Evolutionary conservation across 1,140 invertebrate species (phyloP).

Genomic region (Tenebrio molitor): DNA sequence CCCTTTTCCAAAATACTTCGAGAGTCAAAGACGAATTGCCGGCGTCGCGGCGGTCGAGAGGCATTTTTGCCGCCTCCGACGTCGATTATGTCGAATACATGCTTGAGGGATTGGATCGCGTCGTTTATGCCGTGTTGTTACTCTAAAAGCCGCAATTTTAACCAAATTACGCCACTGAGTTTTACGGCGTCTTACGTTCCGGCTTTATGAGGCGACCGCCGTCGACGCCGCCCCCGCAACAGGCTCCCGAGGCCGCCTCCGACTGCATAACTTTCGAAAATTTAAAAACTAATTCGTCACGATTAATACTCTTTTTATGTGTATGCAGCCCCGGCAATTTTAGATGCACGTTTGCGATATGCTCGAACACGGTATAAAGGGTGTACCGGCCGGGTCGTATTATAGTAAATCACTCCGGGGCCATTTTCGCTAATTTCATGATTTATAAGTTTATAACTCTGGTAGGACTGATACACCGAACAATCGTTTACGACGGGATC

Average conservation of each 20-base stretch:
- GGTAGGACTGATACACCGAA: background rate
- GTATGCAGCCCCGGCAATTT: constrained; percentile 13
- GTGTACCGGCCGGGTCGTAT: background rate
- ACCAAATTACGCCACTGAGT: constrained; percentile 45
- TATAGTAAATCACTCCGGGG: constrained; percentile 18
- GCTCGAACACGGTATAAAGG: constrained; percentile 22
- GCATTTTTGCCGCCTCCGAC: constrained; percentile 41
- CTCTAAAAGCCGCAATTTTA: constrained; percentile 50
- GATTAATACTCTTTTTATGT: constrained; percentile 37
- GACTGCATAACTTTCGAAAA: background rate
- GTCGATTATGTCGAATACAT: constrained; percentile 18
- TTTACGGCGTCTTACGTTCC: constrained; percentile 2
- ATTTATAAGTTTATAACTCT: constrained; percentile 18
- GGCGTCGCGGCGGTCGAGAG: constrained; percentile 25
- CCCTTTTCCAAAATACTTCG: constrained; percentile 49
- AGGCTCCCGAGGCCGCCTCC: background rate
- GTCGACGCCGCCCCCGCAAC: background rate
- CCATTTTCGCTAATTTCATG: constrained; percentile 37
- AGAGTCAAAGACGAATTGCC: constrained; percentile 48
- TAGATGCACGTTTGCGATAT: constrained; percentile 35
- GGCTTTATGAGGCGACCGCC: background rate
- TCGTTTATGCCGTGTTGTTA: constrained; percentile 27
- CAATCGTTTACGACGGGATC: constrained; percentile 3
- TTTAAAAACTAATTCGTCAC: constrained; percentile 27
- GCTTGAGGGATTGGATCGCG: constrained; percentile 28